Percentiles rank a stretch among this genome's conserved stretches.
phyloP scores from a whole-genome alignment of 1,140 invertebrate species.

The Epicauta chinensis region DNA sequence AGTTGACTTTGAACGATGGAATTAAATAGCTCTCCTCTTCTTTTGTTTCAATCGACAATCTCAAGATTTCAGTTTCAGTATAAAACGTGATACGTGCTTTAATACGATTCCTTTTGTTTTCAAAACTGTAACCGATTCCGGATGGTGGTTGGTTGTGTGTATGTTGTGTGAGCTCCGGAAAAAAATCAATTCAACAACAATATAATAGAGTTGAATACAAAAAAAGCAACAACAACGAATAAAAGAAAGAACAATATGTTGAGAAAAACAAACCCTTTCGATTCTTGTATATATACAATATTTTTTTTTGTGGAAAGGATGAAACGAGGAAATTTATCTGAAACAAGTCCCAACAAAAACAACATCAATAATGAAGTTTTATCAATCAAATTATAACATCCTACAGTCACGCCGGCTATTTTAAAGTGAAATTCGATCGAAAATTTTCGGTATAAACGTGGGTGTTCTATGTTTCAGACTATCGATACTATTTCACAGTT shows the following conservation, averaged over 20 bases:
- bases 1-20: conserved; percentile 9
- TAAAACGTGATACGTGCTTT: conserved; percentile 24
- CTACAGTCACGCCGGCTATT: conserved; percentile 23
- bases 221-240: background rate
- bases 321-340: conserved; percentile 20
- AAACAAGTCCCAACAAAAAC: conserved; percentile 21
- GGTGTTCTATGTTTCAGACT: conserved; percentile 25
- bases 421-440: conserved; percentile 7
- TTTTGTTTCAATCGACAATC: conserved; percentile 28
- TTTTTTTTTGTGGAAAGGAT: too few species aligned
- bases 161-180: background rate
- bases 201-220: too few species aligned
- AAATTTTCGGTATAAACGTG: conserved; percentile 13
- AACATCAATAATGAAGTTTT: conserved; percentile 26
- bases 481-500: conserved; percentile 30
- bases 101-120: conserved; percentile 20
- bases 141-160: background rate
- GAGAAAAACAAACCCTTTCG: conserved; percentile 25
- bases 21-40: conserved; percentile 9
- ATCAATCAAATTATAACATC: conserved; percentile 31
- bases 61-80: conserved; percentile 27
- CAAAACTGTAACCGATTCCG: conserved; percentile 19
- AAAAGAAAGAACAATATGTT: conserved; percentile 4
- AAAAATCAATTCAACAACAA: conserved; percentile 4
- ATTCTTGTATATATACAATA: too few species aligned